Base-by-base conservation (phyloP, 2,113 vertebrate genomes). In the Gallinago undulata region DNA sequence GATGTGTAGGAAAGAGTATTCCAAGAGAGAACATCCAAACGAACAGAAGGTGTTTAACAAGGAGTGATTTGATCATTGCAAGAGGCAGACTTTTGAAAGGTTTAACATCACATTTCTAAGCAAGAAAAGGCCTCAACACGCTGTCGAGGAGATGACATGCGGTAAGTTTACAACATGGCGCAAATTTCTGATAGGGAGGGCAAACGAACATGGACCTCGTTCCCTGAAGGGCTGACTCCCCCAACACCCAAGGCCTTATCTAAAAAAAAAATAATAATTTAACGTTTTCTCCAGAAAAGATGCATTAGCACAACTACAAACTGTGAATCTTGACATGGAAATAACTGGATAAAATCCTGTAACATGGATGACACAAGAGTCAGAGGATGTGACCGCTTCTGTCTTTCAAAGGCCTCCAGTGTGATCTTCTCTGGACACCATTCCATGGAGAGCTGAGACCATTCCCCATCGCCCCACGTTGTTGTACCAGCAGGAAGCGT, bases 31-130 rank as follows among this genome's bases (percentile, higher is more conserved):
- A 67, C 55, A 72, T 28, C 48, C 59, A 16, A 93, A 48, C 37
- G 64, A 80, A 21, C 12, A 93, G 60, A 59, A 92, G 56, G 28
- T 39, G 62, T 56, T 95, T 59, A 79, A 73, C 78, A 59, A 43
- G 63, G 27, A 92, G 33, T 28, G 63, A 39, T 30, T n/a, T 16
- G 22, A 79, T 60, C 56, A 56, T 2, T 51, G 43, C 39, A 81
- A 67, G 33, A n/a, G 60, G 39, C 84, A 89, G 86, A 70, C 9
- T 78, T 47, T 9, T 22, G 60, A 24, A 76, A 84, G 33, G 78
- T 37, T 77, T n/a, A 33, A 4, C 16, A 45, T 6, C 35, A 28
- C 6, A 7, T 67, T 73, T 63, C 51, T 81, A 35, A 86, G 68
- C 0, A 2, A 43, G 17, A 62, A 50, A 64, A 89, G 64, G 30